Conservation (phyloP, 2,797 vertebrate genomes). For the Cryptoblepharus egeriae region DNA sequence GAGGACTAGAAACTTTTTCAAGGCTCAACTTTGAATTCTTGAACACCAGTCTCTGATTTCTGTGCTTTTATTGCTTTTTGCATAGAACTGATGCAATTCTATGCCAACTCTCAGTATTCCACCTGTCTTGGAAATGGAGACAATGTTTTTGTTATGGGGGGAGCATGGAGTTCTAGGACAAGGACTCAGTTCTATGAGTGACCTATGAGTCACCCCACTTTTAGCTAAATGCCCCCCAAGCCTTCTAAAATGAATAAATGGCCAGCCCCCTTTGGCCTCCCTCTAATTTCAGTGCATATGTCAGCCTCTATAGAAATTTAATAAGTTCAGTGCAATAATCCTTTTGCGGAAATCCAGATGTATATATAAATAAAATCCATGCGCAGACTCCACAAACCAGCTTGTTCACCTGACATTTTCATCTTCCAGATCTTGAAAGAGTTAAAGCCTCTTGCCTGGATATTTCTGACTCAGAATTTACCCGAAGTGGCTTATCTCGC, state of each 20-base stretch:
- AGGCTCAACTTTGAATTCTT: too few species aligned
- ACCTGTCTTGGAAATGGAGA: not conserved
- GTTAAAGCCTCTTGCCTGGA: slow-evolving; percentile 79
- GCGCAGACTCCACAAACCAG: not conserved
- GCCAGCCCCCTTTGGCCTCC: too few species aligned
- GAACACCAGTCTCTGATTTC: not conserved
- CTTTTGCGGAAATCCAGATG: not conserved
- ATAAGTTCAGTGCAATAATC: too few species aligned
- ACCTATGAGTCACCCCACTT: too few species aligned
- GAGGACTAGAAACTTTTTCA: not conserved
- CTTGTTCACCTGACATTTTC: not conserved
- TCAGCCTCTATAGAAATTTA: too few species aligned
- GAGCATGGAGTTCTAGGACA: too few species aligned
- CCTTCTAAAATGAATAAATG: too few species aligned
- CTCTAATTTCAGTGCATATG: too few species aligned
- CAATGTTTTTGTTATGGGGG: too few species aligned
- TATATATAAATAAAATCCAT: not conserved
- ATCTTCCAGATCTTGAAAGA: slow-evolving; percentile 83
- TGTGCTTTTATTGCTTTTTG: not conserved
- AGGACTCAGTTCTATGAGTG: too few species aligned
- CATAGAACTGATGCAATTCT: not conserved
- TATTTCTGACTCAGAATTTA: slow-evolving; percentile 81
- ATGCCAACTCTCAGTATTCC: not conserved
- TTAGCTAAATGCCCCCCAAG: too few species aligned
- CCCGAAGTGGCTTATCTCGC: slow-evolving; percentile 82